Percentiles rank a stretch among this genome's conserved stretches.
phyloP scores from a whole-genome alignment of 2,797 vertebrate genomes.

The Trichosurus vulpecula region DNA sequence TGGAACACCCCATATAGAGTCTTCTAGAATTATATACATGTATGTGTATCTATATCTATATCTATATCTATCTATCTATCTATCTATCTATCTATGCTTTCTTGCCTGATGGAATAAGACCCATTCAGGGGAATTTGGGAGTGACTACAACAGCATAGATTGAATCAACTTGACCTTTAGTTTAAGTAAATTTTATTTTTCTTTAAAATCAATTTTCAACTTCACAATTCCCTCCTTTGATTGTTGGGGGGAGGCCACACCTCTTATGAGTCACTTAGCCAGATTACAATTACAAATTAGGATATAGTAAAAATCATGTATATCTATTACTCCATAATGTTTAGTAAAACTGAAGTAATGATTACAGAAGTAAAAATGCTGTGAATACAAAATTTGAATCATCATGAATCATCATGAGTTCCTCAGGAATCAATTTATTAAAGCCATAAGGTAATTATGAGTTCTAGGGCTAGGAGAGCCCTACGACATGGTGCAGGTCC shows the following conservation, averaged over 20 bases:
- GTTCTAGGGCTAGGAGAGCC: background rate
- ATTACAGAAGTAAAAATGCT: background rate
- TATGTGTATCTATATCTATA: too few relatives aligned
- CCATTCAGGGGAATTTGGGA: background rate
- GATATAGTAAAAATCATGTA: too few relatives aligned
- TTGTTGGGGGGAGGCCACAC: background rate
- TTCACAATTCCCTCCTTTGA: background rate
- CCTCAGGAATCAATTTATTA: background rate
- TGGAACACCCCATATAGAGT: background rate
- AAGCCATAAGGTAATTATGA: background rate
- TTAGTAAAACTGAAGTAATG: too few relatives aligned
- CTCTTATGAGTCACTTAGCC: background rate
- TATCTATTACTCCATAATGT: too few relatives aligned
- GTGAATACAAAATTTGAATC: background rate
- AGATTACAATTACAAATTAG: too few relatives aligned
- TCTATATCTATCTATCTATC: too few relatives aligned
- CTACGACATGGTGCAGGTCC: background rate
- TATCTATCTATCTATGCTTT: background rate
- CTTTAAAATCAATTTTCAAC: background rate
- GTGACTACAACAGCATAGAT: background rate
- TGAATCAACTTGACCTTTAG: background rate
- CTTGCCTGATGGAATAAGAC: background rate
- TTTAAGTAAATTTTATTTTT: background rate
- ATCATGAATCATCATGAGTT: background rate
- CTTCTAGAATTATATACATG: background rate